Percentiles rank a stretch among this genome's conserved stretches.
These are phyloP conservation scores for Agapostemon virescens DNA, from an alignment of 2,888 invertebrate genomes.

Conservation along the genomic window DNA sequence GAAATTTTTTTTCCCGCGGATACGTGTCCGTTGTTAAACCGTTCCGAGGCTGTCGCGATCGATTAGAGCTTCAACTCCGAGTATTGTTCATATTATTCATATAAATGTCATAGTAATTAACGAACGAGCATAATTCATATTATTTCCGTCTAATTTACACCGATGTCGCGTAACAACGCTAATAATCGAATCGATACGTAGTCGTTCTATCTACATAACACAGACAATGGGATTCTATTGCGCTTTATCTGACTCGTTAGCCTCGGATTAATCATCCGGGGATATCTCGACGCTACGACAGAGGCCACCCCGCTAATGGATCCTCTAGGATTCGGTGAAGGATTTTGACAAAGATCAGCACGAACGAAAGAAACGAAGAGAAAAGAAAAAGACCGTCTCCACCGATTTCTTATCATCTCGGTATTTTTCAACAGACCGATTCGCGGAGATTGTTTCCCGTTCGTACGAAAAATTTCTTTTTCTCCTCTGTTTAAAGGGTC, in stretches of 20 bases:
- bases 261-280: conserved; percentile 26
- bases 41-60: background rate
- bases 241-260: conserved; percentile 12
- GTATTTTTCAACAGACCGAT: background rate
- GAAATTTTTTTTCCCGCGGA: background rate
- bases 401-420: background rate
- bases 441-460: conserved; percentile 29
- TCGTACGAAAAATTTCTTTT: background rate
- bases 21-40: background rate
- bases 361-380: background rate
- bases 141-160: conserved; percentile 4
- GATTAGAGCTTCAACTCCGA: background rate
- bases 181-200: conserved; percentile 32
- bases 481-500: background rate
- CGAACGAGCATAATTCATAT: background rate
- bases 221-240: background rate
- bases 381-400: background rate
- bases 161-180: background rate
- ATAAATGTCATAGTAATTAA: conserved; percentile 19
- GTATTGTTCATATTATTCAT: background rate
- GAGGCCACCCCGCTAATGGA: background rate
- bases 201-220: conserved; percentile 6
- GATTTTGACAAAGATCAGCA: background rate
- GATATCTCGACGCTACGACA: background rate
- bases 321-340: background rate